phyloP scores from a whole-genome alignment of 2,113 vertebrate species.

The Canis aureus region DNA sequence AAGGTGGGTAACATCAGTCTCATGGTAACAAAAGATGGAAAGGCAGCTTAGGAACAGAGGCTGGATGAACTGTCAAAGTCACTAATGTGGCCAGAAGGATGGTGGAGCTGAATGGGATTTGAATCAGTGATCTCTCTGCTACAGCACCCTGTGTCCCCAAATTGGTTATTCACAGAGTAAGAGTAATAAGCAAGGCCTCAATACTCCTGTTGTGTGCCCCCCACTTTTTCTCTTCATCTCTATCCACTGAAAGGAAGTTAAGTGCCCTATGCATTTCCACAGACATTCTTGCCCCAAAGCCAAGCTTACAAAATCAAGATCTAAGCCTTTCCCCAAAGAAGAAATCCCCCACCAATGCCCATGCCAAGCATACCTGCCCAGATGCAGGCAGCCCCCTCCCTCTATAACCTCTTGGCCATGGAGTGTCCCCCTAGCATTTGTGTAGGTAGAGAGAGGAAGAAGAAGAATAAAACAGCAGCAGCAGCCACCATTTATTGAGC shows the following conservation, averaged over 20 bases:
- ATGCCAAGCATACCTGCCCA: conserved; percentile 82
- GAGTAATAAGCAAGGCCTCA: background rate
- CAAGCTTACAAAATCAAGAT: conserved; percentile 73
- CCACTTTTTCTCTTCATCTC: conserved; percentile 10
- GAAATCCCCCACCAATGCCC: conserved; percentile 71
- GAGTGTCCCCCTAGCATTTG: conserved; percentile 65
- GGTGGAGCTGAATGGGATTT: background rate
- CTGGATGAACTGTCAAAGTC: background rate
- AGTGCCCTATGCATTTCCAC: background rate
- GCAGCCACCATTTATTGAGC: conserved; percentile 80
- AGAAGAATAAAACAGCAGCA: conserved; percentile 68
- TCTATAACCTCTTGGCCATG: conserved; percentile 54
- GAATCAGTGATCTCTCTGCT: background rate
- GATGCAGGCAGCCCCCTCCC: conserved; percentile 68
- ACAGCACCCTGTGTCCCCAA: background rate
- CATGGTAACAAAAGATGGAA: conserved; percentile 31
- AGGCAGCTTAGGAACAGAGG: conserved; percentile 4
- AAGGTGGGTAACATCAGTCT: background rate
- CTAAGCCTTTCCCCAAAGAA: conserved; percentile 65
- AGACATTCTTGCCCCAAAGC: conserved; percentile 66
- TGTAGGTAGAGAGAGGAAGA: conserved; percentile 68
- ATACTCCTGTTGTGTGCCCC: background rate
- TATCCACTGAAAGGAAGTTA: conserved; percentile 40
- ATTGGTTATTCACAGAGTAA: background rate
- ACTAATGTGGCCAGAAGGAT: background rate